A percentile compares a stretch with the other conserved stretches of the same genome.
phyloP scores from a whole-genome alignment of 1,140 invertebrate genomes.

The Trinorchestia longiramus region DNA sequence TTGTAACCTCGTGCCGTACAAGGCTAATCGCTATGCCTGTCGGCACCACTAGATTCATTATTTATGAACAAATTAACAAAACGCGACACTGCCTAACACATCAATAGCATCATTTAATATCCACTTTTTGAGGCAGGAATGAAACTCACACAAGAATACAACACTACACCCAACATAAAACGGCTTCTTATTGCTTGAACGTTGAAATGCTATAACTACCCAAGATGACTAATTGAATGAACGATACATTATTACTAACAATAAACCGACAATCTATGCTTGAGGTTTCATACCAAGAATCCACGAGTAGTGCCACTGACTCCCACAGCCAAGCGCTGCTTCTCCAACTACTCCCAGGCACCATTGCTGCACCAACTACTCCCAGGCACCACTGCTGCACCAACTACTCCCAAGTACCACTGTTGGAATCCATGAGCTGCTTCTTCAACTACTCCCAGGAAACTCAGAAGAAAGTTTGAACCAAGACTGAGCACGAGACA shows the following conservation, averaged over 20 bases:
- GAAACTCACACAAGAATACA: not conserved
- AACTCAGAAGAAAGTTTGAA: not conserved
- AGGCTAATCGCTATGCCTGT: not conserved
- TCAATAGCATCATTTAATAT: not conserved
- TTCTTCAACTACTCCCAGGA: not conserved
- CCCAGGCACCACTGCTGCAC: not conserved
- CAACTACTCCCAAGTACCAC: too few species aligned
- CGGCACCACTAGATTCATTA: not conserved
- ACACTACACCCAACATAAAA: not conserved
- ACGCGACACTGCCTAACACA: not conserved
- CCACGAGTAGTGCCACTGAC: not conserved
- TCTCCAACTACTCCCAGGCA: not conserved
- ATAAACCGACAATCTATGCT: not conserved
- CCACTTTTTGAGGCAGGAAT: not conserved
- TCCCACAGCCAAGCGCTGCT: not conserved
- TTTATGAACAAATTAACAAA: not conserved
- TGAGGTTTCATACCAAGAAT: not conserved
- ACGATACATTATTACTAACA: not conserved
- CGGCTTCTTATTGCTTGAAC: not conserved
- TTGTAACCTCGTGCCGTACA: not conserved
- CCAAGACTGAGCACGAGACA: not conserved
- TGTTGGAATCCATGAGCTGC: not conserved
- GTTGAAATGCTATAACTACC: not conserved
- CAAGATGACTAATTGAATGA: not conserved
- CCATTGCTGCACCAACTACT: not conserved